These are phyloP conservation scores for Dendrolimus punctatus DNA, from an alignment of 1,140 invertebrate species.

Conservation along the genomic window DNA sequence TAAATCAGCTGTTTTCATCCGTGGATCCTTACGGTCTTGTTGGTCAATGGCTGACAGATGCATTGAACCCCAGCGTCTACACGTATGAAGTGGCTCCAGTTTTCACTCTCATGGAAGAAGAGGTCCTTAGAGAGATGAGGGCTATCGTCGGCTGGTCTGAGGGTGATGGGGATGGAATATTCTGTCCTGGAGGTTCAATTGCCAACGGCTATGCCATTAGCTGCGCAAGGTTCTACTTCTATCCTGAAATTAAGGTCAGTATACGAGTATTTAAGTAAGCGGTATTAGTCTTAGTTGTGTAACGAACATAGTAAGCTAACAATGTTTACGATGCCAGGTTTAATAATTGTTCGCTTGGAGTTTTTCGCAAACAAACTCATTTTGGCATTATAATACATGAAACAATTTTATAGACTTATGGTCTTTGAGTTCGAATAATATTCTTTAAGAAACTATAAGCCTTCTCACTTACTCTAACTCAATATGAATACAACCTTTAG, in stretches of 20 bases:
- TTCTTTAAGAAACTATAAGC: too few relatives aligned
- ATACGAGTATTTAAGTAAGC: too few relatives aligned
- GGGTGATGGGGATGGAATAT: conserved; percentile 90
- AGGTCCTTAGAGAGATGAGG: conserved; percentile 87
- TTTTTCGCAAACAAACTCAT: too few relatives aligned
- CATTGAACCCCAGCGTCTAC: conserved; percentile 90
- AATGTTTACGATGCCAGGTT: too few relatives aligned
- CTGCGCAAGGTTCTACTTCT: conserved; percentile 84
- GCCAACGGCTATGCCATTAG: conserved; percentile 96
- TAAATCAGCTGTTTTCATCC: conserved; percentile 89
- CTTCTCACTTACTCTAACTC: too few relatives aligned
- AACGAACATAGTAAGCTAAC: too few relatives aligned
- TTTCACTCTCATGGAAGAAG: conserved; percentile 90
- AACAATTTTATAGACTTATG: too few relatives aligned
- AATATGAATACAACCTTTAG: too few relatives aligned
- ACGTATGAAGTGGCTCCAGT: conserved; percentile 94
- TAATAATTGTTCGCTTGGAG: too few relatives aligned
- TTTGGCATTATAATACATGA: too few relatives aligned
- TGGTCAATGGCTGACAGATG: conserved; percentile 89
- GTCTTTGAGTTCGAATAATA: too few relatives aligned
- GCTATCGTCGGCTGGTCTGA: conserved; percentile 86
- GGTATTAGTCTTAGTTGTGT: too few relatives aligned
- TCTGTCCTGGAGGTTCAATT: conserved; percentile 96
- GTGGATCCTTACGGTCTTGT: conserved; percentile 89
- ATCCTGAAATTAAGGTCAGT: conserved; percentile 85